Base-by-base conservation (phyloP, 2,113 vertebrate genomes). In the Channa maculata region DNA sequence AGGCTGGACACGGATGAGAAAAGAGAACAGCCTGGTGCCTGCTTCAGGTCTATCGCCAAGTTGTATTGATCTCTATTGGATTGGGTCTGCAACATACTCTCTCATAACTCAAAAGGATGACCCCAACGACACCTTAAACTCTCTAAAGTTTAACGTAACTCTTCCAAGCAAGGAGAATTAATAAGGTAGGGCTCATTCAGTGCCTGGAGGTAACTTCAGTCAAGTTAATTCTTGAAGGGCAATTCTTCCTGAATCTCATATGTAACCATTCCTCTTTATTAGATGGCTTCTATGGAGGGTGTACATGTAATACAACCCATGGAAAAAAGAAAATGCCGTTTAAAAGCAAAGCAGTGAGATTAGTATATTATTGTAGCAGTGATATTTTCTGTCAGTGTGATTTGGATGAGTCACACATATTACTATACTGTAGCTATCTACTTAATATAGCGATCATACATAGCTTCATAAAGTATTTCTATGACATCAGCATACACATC, bases 61-160 rank as follows among this genome's bases (percentile, higher is more conserved):
- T 67, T 75, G 64, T 86, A 88, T 91, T 86, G 86, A 92, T 92
- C 77, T 80, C 59, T 84, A 83, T 84, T 86, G 77, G 83, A 85
- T 84, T 82, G 62, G 77, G 78, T 88, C 83, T 62, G 75, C 72
- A 75, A 72, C 66, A 67, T 77, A 75, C 74, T 80, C 63, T 88
- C 59, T 51, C 62, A 84, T 64, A 58, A 84, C 74, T 74, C 52
- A 4, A 66, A 82, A 73, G 63, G 90, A 68, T 80, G 84, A 71
- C 75, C 81, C 85, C 65, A 50, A 65, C 77, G 81, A 77, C 61
- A 15, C 77, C 68, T 77, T 62, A 65, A 79, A 76, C 63, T 75
- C 64, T 71, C 51, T 75, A 65, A 90, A 82, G 89, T 86, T 88
- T 80, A 80, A 58, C 63, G 84, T 66, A 78, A 81, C 68, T 81